phyloP scores from a whole-genome alignment of 2,113 vertebrate genomes.

The Spermophilus dauricus region DNA sequence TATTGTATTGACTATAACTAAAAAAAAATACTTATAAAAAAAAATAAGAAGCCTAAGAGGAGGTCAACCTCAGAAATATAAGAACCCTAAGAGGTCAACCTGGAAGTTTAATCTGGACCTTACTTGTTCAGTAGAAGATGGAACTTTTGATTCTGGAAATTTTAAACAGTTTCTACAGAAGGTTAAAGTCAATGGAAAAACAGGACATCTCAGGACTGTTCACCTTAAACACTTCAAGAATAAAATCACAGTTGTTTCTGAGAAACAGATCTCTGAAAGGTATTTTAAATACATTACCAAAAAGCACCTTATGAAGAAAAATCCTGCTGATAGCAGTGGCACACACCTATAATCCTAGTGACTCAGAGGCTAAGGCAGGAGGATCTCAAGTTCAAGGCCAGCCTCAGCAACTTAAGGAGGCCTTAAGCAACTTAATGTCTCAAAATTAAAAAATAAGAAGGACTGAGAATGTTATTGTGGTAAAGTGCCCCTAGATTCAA shows the following conservation, averaged over 20 bases:
- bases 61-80: background rate
- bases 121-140: background rate
- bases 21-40: too few relatives aligned
- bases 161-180: constrained; percentile 90
- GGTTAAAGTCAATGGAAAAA: constrained; percentile 96
- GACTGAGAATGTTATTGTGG: background rate
- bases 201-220: constrained; percentile 93
- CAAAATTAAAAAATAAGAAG: background rate
- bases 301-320: constrained; percentile 97
- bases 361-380: background rate
- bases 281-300: constrained; percentile 96
- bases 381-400: background rate
- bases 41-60: too few relatives aligned
- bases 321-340: constrained; percentile 89
- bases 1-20: too few relatives aligned
- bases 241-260: constrained; percentile 93
- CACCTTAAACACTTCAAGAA: constrained; percentile 95
- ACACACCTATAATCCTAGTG: background rate
- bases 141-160: background rate
- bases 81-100: background rate
- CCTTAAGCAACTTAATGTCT: background rate
- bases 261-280: constrained; percentile 95
- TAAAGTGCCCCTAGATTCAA: background rate
- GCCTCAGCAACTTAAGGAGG: background rate
- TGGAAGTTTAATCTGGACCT: background rate